phyloP scores from a whole-genome alignment of 2,888 invertebrate genomes.

The Epinotia brunnichana region DNA sequence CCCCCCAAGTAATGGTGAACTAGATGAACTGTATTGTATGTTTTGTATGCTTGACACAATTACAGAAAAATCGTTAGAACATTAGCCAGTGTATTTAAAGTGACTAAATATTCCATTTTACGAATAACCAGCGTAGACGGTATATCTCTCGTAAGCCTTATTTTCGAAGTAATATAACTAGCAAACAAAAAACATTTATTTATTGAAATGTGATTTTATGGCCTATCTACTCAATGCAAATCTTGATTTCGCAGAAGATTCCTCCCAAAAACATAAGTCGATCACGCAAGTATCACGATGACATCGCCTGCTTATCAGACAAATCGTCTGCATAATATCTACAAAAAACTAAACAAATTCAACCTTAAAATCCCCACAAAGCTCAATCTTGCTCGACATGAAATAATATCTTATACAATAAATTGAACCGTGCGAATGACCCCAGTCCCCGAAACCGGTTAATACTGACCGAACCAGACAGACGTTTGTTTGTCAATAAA shows the following conservation, averaged over 20 bases:
- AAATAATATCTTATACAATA: background rate
- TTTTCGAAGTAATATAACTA: too few species aligned
- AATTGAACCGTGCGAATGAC: conserved; percentile 20
- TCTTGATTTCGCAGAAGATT: background rate
- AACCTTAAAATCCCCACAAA: background rate
- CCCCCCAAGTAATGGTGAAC: too few species aligned
- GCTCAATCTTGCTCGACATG: background rate
- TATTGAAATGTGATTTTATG: too few species aligned
- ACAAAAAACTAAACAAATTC: background rate
- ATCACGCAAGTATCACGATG: background rate
- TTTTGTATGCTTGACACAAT: too few species aligned
- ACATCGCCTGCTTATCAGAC: background rate
- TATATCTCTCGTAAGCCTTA: too few species aligned
- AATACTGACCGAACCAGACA: conserved; percentile 32
- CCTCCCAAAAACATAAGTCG: background rate
- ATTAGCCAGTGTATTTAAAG: too few species aligned
- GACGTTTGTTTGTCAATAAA: conserved; percentile 22
- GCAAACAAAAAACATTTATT: too few species aligned
- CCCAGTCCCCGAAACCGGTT: conserved; percentile 18
- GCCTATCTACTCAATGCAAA: too few species aligned
- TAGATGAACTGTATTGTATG: too few species aligned
- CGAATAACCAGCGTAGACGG: too few species aligned
- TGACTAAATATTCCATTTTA: too few species aligned
- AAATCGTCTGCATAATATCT: background rate
- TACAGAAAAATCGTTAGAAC: too few species aligned